Base-by-base conservation (phyloP, 2,113 vertebrate species). In the Ceyx margarethae region DNA sequence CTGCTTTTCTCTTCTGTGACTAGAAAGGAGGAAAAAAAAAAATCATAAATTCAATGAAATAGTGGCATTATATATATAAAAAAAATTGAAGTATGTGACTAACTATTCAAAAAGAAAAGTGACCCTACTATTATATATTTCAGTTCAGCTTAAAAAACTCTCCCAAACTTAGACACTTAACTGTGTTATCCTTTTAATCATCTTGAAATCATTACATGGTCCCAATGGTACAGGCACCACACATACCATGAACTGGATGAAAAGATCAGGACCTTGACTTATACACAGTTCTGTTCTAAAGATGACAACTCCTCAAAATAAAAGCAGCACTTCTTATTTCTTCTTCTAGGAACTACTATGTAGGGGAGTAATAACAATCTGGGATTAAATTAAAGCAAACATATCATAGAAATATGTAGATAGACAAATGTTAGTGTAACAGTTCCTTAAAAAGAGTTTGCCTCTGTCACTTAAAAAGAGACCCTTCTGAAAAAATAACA, bases 1-100 rank as follows among this genome's bases (percentile, higher is more conserved):
- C 98, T 81, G 98, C 98, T 97, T 98, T 99, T 93, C 98, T 97
- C 96, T 99, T 99, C 85, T 98, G 97, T 88, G 98, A 98, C 33
- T 98, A 94, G 87, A 96, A 96, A 89, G 71, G 53, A 76, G 18
- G 33, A 23, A 57, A n/a, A 95, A 26, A 60, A n/a, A 95, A 60
- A 77, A 74, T 93, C 53, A 93, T 68, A 87, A 76, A 75, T 53
- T 46, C 90, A 91, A 81, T 11, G 20, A 94, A 95, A 93, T 51
- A 37, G 7, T 93, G 20, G 25, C 81, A 89, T 93, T 93, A 93
- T 78, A 68, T 72, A 80, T 75, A 58, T 10, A 53, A 35, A 35
- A 48, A 16, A 60, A 35, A 11, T 8, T 94, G 8, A 95, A 96
- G 31, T 42, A 69, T 43, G 65, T 73, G 66, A 92, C 58, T 95